These are phyloP conservation scores for Micropterix aruncella DNA, from an alignment of 2,888 invertebrate species.

Conservation along the genomic window DNA sequence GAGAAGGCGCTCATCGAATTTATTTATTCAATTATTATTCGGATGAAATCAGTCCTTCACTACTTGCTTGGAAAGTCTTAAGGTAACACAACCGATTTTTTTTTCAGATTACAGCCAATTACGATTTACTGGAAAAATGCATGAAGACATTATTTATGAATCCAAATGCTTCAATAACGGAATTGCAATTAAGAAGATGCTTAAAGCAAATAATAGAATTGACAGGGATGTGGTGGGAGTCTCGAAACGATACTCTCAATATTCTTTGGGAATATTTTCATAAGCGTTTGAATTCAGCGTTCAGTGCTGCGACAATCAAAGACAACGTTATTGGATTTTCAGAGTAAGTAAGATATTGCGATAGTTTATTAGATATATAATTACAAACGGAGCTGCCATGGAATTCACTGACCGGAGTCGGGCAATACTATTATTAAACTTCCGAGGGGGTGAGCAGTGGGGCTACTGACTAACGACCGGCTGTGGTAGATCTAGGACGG, in stretches of 20 bases:
- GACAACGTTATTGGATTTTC: conserved; percentile 22
- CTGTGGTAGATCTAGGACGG: too few relatives aligned
- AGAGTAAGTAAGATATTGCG: conserved; percentile 20
- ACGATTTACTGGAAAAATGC: conserved; percentile 23
- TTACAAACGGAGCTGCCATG: too few relatives aligned
- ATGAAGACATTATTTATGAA: neutral
- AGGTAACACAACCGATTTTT: too few relatives aligned
- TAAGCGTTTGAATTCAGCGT: conserved; percentile 37
- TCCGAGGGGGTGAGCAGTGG: too few relatives aligned
- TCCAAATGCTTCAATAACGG: conserved; percentile 23
- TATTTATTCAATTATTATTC: too few relatives aligned
- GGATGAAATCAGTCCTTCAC: too few relatives aligned
- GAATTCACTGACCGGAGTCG: too few relatives aligned
- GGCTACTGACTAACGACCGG: too few relatives aligned
- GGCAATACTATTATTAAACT: too few relatives aligned
- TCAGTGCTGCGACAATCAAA: conserved; percentile 28
- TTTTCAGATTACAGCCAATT: conserved; percentile 20
- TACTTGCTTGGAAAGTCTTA: too few relatives aligned
- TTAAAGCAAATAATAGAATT: conserved; percentile 13
- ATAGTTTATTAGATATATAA: too few relatives aligned
- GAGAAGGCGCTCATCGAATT: too few relatives aligned
- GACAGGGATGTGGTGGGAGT: conserved; percentile 24
- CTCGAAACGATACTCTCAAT: conserved; percentile 31
- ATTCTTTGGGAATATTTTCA: conserved; percentile 44
- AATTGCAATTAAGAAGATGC: conserved; percentile 25